A percentile compares a stretch with the other conserved stretches of the same genome.
Evolutionary conservation across 2,797 vertebrate genomes (phyloP).

Genomic region (Macropus fuliginosus): DNA sequence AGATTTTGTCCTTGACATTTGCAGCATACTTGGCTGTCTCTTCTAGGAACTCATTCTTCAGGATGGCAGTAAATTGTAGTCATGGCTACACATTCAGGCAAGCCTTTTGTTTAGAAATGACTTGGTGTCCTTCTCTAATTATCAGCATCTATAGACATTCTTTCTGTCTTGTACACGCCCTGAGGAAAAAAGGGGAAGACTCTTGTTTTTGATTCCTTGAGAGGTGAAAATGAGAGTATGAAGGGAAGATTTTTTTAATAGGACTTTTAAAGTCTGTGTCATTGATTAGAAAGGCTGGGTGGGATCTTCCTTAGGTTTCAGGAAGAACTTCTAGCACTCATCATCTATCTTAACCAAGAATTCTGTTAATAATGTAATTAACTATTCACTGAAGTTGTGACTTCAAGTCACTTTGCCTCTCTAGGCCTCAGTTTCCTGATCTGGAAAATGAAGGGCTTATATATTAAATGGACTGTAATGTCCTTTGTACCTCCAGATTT

Average conservation of each 20-base stretch:
- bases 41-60: constrained; percentile 31
- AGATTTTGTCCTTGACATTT: constrained; percentile 23
- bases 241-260: not conserved
- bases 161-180: constrained; percentile 50
- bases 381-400: not conserved
- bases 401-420: not conserved
- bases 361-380: not conserved
- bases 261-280: not conserved
- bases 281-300: not conserved
- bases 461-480: not conserved
- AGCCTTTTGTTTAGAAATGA: not conserved
- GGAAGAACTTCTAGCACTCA: not conserved
- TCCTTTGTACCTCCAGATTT: not conserved
- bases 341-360: constrained; percentile 9
- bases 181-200: not conserved
- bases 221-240: not conserved
- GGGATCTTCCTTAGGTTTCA: not conserved
- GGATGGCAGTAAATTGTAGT: constrained; percentile 12
- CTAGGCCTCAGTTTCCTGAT: not conserved
- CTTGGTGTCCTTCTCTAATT: not conserved
- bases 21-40: not conserved
- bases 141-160: not conserved
- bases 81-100: not conserved
- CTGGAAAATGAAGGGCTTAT: not conserved
- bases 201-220: not conserved